Base-by-base conservation (phyloP, 2,888 invertebrate genomes). In the Lutraria lutraria region DNA sequence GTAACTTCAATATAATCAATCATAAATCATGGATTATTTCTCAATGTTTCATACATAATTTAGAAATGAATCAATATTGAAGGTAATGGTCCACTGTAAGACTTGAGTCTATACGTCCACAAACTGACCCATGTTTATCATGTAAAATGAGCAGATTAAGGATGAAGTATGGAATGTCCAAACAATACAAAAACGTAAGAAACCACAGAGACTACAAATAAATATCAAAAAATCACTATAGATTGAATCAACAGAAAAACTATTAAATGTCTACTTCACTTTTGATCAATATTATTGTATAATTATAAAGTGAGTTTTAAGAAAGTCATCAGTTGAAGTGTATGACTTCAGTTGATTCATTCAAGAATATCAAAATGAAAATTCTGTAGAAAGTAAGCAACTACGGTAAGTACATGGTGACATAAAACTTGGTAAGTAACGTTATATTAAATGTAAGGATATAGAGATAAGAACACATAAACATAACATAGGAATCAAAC, bases 151-250 rank as follows among this genome's bases (percentile, higher is more conserved):
- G 76, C 29, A 83, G 85, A 54, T 53, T 85, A 76, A 56, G 53
- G 54, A 76, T 85, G n/a, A 76, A 72, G 72, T 79, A 68, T 85
- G 85, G 86, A 81, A 86, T 86, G 81, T 86, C 60, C 60, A 76
- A 84, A 72, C 85, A 85, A 85, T 52, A 86, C 81, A 81, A n/a
- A 52, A 34, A 29, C 72, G 63, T 68, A 63, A 81, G 25, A 29
- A 81, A 80, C 34, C 56, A 21, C 56, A 63, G 21, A 52, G 80
- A 81, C 80, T 81, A 86, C 63, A 86, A 86, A 86, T 80, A 81
- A 60, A 86, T 68, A 68, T 25, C 8, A 25, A 68, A 68, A 10
- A 4, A n/a, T 25, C n/a, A 25, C 2, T n/a, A 25, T n/a, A 68
- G 63, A 68, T 25, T 8, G n/a, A 68, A 8, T 21, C 21, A 60